These are phyloP conservation scores for Drosophila biarmipes DNA, from an alignment of 1,140 invertebrate genomes.

Conservation along the genomic window DNA sequence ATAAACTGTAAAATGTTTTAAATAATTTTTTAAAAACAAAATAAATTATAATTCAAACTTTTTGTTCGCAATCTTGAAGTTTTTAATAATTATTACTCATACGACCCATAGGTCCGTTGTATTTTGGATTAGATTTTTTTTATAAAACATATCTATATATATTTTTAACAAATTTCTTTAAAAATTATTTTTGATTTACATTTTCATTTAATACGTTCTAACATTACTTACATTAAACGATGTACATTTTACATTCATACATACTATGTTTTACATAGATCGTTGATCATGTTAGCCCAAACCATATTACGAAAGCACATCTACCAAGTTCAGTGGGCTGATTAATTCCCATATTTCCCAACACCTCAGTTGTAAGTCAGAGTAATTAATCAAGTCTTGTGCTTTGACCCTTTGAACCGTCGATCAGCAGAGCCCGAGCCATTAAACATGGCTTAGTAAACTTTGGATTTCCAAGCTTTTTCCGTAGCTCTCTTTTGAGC, in stretches of 20 bases:
- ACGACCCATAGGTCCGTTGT: neutral
- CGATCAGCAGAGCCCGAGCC: slow-evolving; percentile 4
- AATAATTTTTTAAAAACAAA: too few species aligned
- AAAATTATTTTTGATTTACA: too few species aligned
- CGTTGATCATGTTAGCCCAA: neutral
- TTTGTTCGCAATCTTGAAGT: too few species aligned
- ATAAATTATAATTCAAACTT: too few species aligned
- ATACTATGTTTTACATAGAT: too few species aligned
- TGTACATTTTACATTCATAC: too few species aligned
- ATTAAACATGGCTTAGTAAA: neutral
- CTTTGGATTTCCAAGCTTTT: slow-evolving; percentile 19
- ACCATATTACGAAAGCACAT: neutral
- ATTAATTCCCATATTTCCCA: neutral
- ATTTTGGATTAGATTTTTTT: neutral
- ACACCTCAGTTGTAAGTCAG: neutral
- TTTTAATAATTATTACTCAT: neutral
- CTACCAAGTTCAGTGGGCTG: neutral
- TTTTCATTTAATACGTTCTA: too few species aligned
- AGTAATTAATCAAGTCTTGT: slow-evolving; percentile 6
- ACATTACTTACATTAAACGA: too few species aligned
- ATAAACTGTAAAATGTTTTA: too few species aligned
- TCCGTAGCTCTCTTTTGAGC: slow-evolving; percentile 18
- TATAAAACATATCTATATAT: too few species aligned
- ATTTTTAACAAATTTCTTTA: too few species aligned
- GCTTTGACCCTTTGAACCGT: slow-evolving; percentile 22